Conservation (phyloP, 1,140 invertebrate genomes). For the Pseudomyrmex concolor region DNA sequence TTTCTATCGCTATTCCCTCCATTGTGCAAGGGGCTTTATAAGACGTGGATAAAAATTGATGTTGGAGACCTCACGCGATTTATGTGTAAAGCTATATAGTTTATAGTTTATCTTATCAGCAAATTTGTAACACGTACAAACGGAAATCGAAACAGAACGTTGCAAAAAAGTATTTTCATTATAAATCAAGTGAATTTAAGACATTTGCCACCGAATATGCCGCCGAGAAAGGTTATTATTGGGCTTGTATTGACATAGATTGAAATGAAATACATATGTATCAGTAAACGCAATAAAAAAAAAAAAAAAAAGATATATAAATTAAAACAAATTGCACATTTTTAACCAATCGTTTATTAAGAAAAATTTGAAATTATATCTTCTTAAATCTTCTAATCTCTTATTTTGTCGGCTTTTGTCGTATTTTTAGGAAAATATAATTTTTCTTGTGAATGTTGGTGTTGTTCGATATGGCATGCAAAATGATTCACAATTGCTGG, state of each 20-base stretch:
- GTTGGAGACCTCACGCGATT: background rate
- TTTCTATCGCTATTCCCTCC: no score
- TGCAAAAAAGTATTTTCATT: background rate
- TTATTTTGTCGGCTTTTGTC: slow-evolving; percentile 14
- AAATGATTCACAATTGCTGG: slow-evolving; percentile 54
- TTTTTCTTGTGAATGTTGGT: slow-evolving; percentile 69
- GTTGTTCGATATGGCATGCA: slow-evolving; percentile 20
- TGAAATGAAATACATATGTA: background rate
- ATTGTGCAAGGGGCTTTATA: no score
- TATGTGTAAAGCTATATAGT: no score
- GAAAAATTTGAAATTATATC: background rate
- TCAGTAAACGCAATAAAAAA: background rate
- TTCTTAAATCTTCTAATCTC: background rate
- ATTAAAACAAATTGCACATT: background rate
- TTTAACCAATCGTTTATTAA: background rate
- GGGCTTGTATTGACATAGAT: background rate
- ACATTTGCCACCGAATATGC: background rate
- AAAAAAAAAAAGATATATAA: background rate
- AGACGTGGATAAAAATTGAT: background rate
- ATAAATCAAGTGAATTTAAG: background rate
- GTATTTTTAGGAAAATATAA: slow-evolving; percentile 62
- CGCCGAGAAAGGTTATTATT: slow-evolving; percentile 35
- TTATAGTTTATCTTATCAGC: no score
- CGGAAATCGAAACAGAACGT: background rate
- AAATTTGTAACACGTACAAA: no score